Percentiles rank a stretch among this genome's conserved stretches.
phyloP scores from a whole-genome alignment of 2,888 invertebrate species.

The Clostera curtula region DNA sequence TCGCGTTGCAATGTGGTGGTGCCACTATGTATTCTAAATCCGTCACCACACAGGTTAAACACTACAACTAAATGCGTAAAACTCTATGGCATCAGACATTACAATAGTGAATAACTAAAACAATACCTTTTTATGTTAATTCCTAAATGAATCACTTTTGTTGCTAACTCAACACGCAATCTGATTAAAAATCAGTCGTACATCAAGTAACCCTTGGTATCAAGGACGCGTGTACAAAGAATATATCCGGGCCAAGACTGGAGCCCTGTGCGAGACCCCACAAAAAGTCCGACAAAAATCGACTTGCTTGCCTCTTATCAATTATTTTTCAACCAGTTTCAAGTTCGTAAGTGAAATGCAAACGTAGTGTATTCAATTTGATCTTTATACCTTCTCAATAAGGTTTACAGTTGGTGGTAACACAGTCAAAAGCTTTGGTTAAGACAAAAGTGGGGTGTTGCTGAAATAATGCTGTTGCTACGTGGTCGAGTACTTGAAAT shows the following conservation, averaged over 20 bases:
- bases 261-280: conserved; percentile 23
- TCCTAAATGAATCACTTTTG: too few species aligned
- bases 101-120: too few species aligned
- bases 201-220: not conserved
- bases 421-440: conserved; percentile 35
- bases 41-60: too few species aligned
- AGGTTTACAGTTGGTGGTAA: conserved; percentile 16
- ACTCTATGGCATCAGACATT: too few species aligned
- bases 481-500: conserved; percentile 16
- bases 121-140: conserved; percentile 1
- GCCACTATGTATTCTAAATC: too few species aligned
- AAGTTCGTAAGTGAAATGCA: conserved; percentile 23
- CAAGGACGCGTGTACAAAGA: conserved; percentile 5
- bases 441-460: conserved; percentile 43
- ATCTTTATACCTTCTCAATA: conserved; percentile 7
- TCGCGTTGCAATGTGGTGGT: too few species aligned
- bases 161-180: not conserved
- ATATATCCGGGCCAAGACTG: conserved; percentile 12
- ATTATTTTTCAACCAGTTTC: conserved; percentile 39
- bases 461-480: conserved; percentile 38
- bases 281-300: conserved; percentile 28
- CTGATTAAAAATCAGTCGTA: not conserved
- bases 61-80: too few species aligned
- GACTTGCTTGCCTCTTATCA: conserved; percentile 33
- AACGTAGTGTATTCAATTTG: conserved; percentile 1